Base-by-base conservation (phyloP, 2,888 invertebrate species). In the Capitulum mitella region DNA sequence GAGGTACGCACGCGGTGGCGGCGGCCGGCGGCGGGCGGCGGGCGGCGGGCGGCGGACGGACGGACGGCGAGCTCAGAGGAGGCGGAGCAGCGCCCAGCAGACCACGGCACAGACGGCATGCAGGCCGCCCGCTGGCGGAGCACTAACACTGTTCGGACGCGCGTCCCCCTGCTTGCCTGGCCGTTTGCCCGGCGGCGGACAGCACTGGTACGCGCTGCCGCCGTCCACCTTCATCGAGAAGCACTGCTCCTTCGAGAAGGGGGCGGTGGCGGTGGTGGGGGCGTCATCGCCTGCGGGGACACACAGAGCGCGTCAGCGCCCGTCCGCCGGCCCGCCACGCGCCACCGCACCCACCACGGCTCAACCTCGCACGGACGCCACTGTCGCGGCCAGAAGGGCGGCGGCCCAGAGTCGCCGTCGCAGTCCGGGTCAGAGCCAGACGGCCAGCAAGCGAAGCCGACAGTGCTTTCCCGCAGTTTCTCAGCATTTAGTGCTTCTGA, bases 221-320 rank as follows among this genome's bases (percentile, higher is more conserved):
- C 48, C 76, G 46, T 76, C 46, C 76, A 76, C 48, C 46, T 48
- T 76, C 76, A 76, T 76, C 76, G 76, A 76, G 46, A 76, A 76
- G 46, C 76, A 76, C 76, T 76, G 70, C 40, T 70, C 70, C 37
- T 40, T 37, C 37, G 70, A 70, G 70, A 70, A 70, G 37, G 70
- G 70, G 26, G 70, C 70, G 10, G 70, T 70, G 70, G 70, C 70
- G 10, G 70, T 70, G 70, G 40, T 12, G 70, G 58, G 58, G 58
- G 22, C 37, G 19, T 6, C 37, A 40, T 70, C 40, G 70, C 70
- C 70, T 70, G 70, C 40, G 22, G 70, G 61, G 58, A 12, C 40
- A 70, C 37, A 40, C 26, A 34, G 29, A 64, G 10, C 16, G 64
- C 34, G 64, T 64, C 64, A 64, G 64, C 34, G 34, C 32, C 3